Percentiles rank a stretch among this genome's conserved stretches.
These are phyloP conservation scores for Tuberolachnus salignus DNA, from an alignment of 2,888 invertebrate species.

Conservation along the genomic window DNA sequence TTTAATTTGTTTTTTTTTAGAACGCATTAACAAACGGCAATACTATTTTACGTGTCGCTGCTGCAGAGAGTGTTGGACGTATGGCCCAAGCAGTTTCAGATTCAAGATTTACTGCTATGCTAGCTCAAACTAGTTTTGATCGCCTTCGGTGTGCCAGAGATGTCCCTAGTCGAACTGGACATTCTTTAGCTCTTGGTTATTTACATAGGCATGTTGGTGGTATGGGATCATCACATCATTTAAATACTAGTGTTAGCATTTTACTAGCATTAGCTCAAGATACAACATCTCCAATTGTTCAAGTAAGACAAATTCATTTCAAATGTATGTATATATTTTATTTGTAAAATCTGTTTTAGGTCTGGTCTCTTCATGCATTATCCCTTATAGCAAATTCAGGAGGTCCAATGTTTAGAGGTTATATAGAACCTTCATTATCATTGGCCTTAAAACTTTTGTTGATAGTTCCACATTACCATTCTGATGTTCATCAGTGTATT, in stretches of 20 bases:
- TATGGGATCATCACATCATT: slow-evolving; percentile 92
- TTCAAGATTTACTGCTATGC: slow-evolving; percentile 83
- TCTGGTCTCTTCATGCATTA: slow-evolving; percentile 95
- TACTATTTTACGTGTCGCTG: slow-evolving; percentile 86
- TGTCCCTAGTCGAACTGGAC: slow-evolving; percentile 83
- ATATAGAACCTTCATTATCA: slow-evolving; percentile 92
- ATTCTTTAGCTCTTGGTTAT: slow-evolving; percentile 93
- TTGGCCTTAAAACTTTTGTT: slow-evolving; percentile 87
- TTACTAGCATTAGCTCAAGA: slow-evolving; percentile 93
- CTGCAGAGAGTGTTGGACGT: slow-evolving; percentile 92
- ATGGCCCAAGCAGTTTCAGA: slow-evolving; percentile 89
- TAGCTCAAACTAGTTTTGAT: slow-evolving; percentile 89
- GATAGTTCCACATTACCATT: slow-evolving; percentile 86
- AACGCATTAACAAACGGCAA: slow-evolving; percentile 77
- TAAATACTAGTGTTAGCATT: slow-evolving; percentile 93
- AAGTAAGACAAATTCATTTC: too few species aligned
- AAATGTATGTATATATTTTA: too few species aligned
- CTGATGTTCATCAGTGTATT: slow-evolving; percentile 91
- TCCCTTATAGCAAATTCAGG: slow-evolving; percentile 96
- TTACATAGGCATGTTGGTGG: slow-evolving; percentile 95
- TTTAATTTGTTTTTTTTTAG: slow-evolving; percentile 62
- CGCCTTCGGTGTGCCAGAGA: slow-evolving; percentile 84
- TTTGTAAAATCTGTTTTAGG: slow-evolving; percentile 64
- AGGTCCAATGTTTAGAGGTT: slow-evolving; percentile 97
- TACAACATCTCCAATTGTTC: slow-evolving; percentile 89